phyloP scores from a whole-genome alignment of 2,888 invertebrate genomes.

The Neoscelio sp. region DNA sequence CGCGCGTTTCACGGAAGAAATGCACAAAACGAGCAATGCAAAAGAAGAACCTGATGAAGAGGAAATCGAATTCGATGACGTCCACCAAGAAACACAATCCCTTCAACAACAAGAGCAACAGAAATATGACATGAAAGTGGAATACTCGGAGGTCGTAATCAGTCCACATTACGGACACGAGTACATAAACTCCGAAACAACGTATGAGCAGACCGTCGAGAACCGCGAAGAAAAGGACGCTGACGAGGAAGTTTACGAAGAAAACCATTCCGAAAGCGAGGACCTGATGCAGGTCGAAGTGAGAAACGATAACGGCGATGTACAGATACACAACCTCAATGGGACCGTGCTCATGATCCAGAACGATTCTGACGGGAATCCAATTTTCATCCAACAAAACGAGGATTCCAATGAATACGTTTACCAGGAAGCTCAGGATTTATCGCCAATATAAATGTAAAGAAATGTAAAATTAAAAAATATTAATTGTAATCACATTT shows the following conservation, averaged over 20 bases:
- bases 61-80: too few relatives aligned
- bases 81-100: too few relatives aligned
- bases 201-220: too few relatives aligned
- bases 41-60: not conserved
- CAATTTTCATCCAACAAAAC: constrained; percentile 79
- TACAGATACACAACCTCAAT: constrained; percentile 77
- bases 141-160: too few relatives aligned
- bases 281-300: constrained; percentile 72
- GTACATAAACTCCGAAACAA: too few relatives aligned
- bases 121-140: too few relatives aligned
- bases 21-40: not conserved
- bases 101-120: too few relatives aligned
- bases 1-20: constrained; percentile 41
- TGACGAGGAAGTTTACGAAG: constrained; percentile 49
- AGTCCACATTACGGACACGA: too few relatives aligned
- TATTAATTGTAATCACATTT: too few relatives aligned
- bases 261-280: constrained; percentile 63
- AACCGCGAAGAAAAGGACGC: constrained; percentile 14
- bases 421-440: constrained; percentile 75
- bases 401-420: constrained; percentile 79
- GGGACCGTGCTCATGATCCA: constrained; percentile 81
- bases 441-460: too few relatives aligned
- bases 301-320: constrained; percentile 68
- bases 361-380: constrained; percentile 80
- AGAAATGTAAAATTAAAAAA: too few relatives aligned